Conservation (phyloP, 1,140 invertebrate genomes). For the Cydia pomonella region DNA sequence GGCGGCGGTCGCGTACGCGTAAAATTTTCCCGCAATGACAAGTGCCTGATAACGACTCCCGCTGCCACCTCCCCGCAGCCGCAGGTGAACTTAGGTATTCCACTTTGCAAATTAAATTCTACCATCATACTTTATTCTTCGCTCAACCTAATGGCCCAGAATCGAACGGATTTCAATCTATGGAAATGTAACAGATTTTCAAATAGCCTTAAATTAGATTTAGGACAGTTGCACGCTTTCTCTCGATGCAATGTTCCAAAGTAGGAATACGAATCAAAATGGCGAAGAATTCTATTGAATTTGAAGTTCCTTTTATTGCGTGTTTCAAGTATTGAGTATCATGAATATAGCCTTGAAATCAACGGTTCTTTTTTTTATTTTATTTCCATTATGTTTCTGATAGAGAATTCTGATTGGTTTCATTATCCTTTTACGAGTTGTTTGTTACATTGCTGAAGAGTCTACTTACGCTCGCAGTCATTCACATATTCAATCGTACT, state of each 20-base stretch:
- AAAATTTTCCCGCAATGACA: conserved; percentile 43
- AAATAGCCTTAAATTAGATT: conserved; percentile 65
- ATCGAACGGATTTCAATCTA: conserved; percentile 33
- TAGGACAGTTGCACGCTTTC: conserved; percentile 59
- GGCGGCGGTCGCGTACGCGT: conserved; percentile 37
- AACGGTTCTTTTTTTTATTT: background rate
- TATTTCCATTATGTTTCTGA: background rate
- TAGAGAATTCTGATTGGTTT: background rate
- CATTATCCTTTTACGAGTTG: background rate
- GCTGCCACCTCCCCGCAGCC: conserved; percentile 19
- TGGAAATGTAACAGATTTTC: conserved; percentile 39
- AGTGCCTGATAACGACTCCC: conserved; percentile 43
- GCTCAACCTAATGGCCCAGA: conserved; percentile 29
- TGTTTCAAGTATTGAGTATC: conserved; percentile 34
- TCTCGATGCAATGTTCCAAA: conserved; percentile 60
- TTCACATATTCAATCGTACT: background rate
- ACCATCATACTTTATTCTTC: conserved; percentile 39
- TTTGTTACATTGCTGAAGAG: background rate
- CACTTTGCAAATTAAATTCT: conserved; percentile 51
- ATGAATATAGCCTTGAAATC: background rate
- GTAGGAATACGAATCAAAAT: conserved; percentile 61
- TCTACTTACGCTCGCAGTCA: background rate
- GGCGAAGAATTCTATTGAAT: conserved; percentile 68
- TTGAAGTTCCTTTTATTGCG: conserved; percentile 64
- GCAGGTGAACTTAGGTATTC: conserved; percentile 41